These are phyloP conservation scores for Dipodomys merriami DNA, from an alignment of 2,113 vertebrate species.

Conservation along the genomic window DNA sequence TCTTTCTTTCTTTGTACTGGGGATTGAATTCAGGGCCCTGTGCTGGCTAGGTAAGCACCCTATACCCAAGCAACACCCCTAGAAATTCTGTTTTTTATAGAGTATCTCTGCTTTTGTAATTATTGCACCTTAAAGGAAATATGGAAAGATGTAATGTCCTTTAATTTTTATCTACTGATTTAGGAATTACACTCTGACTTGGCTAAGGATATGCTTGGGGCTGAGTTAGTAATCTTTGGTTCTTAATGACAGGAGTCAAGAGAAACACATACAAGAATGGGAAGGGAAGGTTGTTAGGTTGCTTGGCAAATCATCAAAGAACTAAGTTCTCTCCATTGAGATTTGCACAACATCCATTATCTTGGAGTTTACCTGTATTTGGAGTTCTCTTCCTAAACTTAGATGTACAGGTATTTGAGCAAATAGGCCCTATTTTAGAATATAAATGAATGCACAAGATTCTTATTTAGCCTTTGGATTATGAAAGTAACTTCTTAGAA, in stretches of 20 bases:
- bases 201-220: neutral
- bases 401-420: neutral
- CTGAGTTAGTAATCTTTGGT: neutral
- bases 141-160: neutral
- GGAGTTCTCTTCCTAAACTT: neutral
- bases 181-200: neutral
- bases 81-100: neutral
- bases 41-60: too few species aligned
- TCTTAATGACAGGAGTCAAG: neutral
- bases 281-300: neutral
- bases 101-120: neutral
- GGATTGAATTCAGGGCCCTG: too few species aligned
- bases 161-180: neutral
- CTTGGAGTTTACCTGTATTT: neutral
- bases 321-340: neutral
- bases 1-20: too few species aligned
- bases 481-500: constrained; percentile 29
- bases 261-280: neutral
- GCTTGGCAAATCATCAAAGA: neutral
- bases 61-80: too few species aligned
- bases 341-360: neutral
- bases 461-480: neutral
- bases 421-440: neutral
- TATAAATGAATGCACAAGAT: neutral
- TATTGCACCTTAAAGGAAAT: neutral